Evolutionary conservation across 2,888 invertebrate species (phyloP).

Genomic region (Serrognathus titanus): DNA sequence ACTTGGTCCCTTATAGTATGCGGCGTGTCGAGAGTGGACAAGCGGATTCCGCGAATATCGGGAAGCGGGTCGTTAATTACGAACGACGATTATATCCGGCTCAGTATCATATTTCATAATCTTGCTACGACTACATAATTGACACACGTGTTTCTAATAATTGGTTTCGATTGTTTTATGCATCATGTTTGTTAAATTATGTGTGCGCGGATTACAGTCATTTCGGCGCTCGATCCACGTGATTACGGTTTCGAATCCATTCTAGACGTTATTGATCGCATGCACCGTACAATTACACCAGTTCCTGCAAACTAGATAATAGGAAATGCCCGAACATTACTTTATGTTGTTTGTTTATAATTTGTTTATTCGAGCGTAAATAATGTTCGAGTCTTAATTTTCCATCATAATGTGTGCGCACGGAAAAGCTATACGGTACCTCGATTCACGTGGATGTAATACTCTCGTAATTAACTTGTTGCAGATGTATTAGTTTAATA

Average conservation of each 20-base stretch:
- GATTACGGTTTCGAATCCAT: constrained; percentile 1
- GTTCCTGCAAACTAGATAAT: constrained; percentile 10
- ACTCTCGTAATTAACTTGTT: too few relatives aligned
- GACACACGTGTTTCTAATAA: constrained; percentile 18
- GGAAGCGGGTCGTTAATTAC: background rate
- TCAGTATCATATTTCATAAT: constrained; percentile 1
- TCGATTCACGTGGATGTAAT: too few relatives aligned
- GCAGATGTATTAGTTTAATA: too few relatives aligned
- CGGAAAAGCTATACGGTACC: too few relatives aligned
- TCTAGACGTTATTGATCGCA: constrained; percentile 3
- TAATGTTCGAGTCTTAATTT: constrained; percentile 4
- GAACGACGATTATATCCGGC: constrained; percentile 3
- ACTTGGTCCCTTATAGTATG: background rate
- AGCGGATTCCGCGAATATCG: background rate
- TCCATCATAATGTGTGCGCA: background rate
- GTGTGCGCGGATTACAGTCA: constrained; percentile 14
- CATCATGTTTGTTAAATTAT: constrained; percentile 13
- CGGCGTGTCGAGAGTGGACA: background rate
- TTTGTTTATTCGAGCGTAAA: constrained; percentile 14
- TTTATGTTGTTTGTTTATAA: constrained; percentile 17
- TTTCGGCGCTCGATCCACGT: constrained; percentile 6
- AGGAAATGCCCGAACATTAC: constrained; percentile 9
- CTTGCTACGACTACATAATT: constrained; percentile 4
- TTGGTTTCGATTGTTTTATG: constrained; percentile 18
- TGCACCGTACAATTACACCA: constrained; percentile 3